Evolutionary conservation across 2,888 invertebrate species (phyloP), one percentile per base, ranked within the genome.

Genomic region (Macaria liturata): DNA sequence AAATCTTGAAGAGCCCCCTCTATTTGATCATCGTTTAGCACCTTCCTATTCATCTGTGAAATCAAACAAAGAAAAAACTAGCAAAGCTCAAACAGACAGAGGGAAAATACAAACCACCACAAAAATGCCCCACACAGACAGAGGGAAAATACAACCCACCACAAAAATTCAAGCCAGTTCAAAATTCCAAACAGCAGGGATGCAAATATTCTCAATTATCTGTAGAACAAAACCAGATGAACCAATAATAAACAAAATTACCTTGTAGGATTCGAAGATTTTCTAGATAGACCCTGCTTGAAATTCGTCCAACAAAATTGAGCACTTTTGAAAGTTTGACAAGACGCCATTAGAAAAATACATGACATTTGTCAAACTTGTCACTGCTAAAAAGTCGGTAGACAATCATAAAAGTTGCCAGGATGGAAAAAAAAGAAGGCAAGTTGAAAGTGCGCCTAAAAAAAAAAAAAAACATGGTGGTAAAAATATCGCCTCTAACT

Each of bases 1-100:
- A 63, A 37, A 43, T 60, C 57, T 52, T 60, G 50, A 49, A 62
- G 57, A 20, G 62, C 54, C 37, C 46, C 56, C 57, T 59, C 59
- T 57, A 60, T 43, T 55, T 61, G 60, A 47, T 50, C 42, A 57
- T 63, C 60, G n/a, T 63, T 60, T 39, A 48, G 39, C 49, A 57
- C 37, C 46, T 54, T 43, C 31, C 57, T 46, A 57, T 49, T 48
- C 56, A 60, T 60, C 45, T 60, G 46, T 56, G 53, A 50, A 53
- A 60, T 44, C 54, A 59, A 59, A 48, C 48, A 59, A 59, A 55
- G 37, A 49, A 39, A 39, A 39, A 39, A 39, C 39, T 39, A 39
- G 39, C 39, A 39, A 39, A 39, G 8, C 39, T 8, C 39, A 39
- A 39, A 39, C 61, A 49, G 42, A 42, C 40, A 49, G 49, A 48